Conservation (phyloP, 2,113 vertebrate genomes). For the Hippocampus comes region DNA sequence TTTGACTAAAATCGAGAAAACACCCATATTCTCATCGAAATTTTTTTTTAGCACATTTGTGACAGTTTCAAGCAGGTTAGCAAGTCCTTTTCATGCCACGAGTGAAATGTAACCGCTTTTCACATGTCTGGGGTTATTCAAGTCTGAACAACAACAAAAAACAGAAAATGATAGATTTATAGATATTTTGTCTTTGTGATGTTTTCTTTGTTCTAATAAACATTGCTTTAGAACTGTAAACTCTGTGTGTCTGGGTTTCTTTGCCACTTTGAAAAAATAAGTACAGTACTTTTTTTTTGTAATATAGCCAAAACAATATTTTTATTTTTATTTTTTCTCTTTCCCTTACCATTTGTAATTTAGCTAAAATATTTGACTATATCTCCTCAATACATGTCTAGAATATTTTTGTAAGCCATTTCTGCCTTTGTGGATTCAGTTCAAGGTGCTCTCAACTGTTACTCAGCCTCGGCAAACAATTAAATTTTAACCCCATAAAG, state of each 20-base stretch:
- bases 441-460: background rate
- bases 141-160: slow-evolving; percentile 43
- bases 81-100: slow-evolving; percentile 8
- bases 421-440: background rate
- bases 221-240: slow-evolving; percentile 63
- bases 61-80: slow-evolving; percentile 19
- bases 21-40: slow-evolving; percentile 23
- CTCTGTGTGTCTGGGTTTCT: background rate
- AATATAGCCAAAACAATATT: background rate
- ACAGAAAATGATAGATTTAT: slow-evolving; percentile 59
- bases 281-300: background rate
- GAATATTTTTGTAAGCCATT: background rate
- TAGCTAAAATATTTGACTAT: too few species aligned
- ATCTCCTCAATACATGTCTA: background rate
- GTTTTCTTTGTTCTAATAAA: slow-evolving; percentile 76
- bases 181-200: slow-evolving; percentile 68
- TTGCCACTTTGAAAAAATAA: background rate
- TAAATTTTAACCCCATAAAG: too few species aligned
- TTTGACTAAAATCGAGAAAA: slow-evolving; percentile 25
- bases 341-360: too few species aligned
- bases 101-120: slow-evolving; percentile 26
- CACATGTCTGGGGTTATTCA: slow-evolving; percentile 31
- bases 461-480: background rate
- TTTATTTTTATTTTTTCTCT: background rate
- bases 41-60: slow-evolving; percentile 41